Percentiles rank a stretch among this genome's conserved stretches.
phyloP scores from a whole-genome alignment of 2,113 vertebrate species.

The Sapajus apella region DNA sequence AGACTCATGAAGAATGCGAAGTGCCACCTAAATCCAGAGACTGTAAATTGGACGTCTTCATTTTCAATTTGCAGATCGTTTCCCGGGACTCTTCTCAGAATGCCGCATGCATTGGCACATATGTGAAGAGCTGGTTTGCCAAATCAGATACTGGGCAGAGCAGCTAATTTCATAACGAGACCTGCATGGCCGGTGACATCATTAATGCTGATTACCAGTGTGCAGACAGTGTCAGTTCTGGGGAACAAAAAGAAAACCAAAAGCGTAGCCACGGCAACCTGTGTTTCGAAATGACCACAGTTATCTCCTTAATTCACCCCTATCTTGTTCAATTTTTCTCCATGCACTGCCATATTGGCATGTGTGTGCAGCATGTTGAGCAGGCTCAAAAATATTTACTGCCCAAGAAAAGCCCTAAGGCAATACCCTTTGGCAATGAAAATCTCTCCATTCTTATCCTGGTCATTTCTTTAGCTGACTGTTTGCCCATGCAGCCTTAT shows the following conservation, averaged over 20 bases:
- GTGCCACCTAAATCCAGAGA: not conserved
- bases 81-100: constrained; percentile 14
- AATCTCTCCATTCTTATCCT: not conserved
- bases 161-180: constrained; percentile 43
- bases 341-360: not conserved
- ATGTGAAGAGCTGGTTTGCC: not conserved
- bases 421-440: not conserved
- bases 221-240: not conserved
- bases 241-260: not conserved
- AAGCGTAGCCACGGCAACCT: not conserved
- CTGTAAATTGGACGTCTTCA: constrained; percentile 45
- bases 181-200: not conserved
- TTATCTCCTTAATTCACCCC: not conserved
- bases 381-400: not conserved
- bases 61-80: constrained; percentile 55
- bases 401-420: not conserved
- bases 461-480: not conserved
- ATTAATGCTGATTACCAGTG: not conserved
- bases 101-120: not conserved
- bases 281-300: not conserved
- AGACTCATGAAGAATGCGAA: constrained; percentile 14
- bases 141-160: constrained; percentile 21
- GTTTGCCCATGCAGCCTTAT: not conserved
- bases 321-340: not conserved
- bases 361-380: not conserved